These are phyloP conservation scores for Prionace glauca DNA, from an alignment of 2,797 vertebrate species.

Conservation along the genomic window DNA sequence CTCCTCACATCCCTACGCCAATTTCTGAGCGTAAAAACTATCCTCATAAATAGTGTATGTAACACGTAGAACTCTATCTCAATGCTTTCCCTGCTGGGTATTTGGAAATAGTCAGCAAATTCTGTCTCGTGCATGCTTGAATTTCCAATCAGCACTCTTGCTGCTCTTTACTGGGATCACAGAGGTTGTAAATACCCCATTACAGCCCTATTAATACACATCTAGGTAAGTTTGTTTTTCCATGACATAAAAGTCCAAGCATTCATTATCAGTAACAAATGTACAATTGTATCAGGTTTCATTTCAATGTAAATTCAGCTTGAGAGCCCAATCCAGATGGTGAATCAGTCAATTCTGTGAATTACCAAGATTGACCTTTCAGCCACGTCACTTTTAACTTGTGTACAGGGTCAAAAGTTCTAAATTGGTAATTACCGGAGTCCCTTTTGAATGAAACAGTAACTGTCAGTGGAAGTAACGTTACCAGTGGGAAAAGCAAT, in stretches of 20 bases:
- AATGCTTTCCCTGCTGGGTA: neutral
- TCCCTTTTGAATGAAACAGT: neutral
- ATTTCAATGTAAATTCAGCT: neutral
- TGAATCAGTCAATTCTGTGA: constrained; percentile 2
- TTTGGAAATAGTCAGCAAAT: neutral
- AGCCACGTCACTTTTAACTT: neutral
- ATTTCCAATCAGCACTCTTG: neutral
- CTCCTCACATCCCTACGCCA: no score
- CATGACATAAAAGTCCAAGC: neutral
- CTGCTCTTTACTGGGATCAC: neutral
- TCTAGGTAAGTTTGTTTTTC: neutral
- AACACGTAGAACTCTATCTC: neutral
- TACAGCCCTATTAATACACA: neutral
- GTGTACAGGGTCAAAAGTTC: neutral
- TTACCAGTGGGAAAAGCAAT: no score
- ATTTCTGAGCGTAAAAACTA: no score
- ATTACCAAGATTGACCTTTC: neutral
- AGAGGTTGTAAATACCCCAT: neutral
- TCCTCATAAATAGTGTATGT: neutral
- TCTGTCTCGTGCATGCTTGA: neutral
- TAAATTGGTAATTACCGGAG: neutral
- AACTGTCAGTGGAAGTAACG: neutral
- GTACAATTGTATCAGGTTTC: neutral
- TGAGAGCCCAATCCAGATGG: neutral
- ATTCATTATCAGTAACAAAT: neutral